phyloP scores from a whole-genome alignment of 2,113 vertebrate species.

The Pandion haliaetus region DNA sequence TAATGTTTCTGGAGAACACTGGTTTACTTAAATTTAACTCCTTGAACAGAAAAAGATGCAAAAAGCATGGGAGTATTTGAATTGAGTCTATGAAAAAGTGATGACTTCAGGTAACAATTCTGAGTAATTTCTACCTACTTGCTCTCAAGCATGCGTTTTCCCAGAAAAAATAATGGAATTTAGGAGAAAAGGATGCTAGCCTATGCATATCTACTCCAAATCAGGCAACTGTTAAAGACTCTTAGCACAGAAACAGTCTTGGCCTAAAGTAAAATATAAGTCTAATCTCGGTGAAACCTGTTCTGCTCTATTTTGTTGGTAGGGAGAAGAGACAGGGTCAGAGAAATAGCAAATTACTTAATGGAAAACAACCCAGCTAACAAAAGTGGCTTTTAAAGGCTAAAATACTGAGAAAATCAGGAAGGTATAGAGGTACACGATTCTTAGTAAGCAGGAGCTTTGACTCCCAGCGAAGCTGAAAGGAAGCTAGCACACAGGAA shows the following conservation, averaged over 20 bases:
- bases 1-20: background rate
- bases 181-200: background rate
- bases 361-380: background rate
- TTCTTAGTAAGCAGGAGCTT: background rate
- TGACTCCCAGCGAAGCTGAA: background rate
- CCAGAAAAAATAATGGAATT: background rate
- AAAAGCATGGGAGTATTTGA: background rate
- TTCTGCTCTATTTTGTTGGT: background rate
- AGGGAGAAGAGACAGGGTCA: background rate
- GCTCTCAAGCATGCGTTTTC: background rate
- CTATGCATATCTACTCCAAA: background rate
- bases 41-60: background rate
- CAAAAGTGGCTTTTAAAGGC: background rate
- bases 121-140: background rate
- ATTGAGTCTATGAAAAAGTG: background rate
- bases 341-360: background rate
- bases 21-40: background rate
- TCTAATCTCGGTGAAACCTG: background rate
- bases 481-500: background rate
- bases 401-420: background rate
- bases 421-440: rapidly evolving
- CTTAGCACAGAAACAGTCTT: background rate
- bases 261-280: background rate
- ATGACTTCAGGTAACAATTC: background rate
- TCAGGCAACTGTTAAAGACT: background rate